Conservation (phyloP, 2,797 vertebrate species). For the Martes flavigula region DNA sequence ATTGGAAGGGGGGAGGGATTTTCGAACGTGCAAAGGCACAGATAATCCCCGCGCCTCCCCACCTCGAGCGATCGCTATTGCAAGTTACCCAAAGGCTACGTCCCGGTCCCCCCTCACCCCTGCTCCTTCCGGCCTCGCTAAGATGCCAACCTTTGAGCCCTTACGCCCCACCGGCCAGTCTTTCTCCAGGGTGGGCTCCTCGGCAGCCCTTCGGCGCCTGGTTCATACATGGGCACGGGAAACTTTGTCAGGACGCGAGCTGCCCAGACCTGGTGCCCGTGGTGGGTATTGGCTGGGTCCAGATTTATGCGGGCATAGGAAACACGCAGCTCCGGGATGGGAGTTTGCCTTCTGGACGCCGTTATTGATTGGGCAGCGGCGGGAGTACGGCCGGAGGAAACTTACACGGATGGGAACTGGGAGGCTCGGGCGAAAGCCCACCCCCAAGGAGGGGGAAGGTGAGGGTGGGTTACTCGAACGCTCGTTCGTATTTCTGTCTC, state of each 20-base stretch:
- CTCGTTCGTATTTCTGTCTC: slow-evolving; percentile 23
- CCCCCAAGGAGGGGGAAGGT: slow-evolving; percentile 5
- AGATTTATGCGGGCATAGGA: slow-evolving; percentile 47
- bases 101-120: neutral
- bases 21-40: slow-evolving; percentile 58
- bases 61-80: slow-evolving; percentile 52
- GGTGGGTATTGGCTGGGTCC: slow-evolving; percentile 57
- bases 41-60: slow-evolving; percentile 71
- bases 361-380: slow-evolving; percentile 55
- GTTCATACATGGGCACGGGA: slow-evolving; percentile 68
- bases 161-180: neutral
- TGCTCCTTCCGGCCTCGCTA: neutral
- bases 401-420: slow-evolving; percentile 55
- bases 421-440: slow-evolving; percentile 12
- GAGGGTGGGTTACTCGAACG: neutral
- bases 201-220: slow-evolving; percentile 77
- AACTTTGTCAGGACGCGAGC: slow-evolving; percentile 82
- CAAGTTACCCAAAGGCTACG: slow-evolving; percentile 69
- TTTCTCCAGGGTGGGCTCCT: slow-evolving; percentile 67
- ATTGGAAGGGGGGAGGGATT: slow-evolving; percentile 56
- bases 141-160: slow-evolving; percentile 15
- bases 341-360: slow-evolving; percentile 56
- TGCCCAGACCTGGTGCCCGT: slow-evolving; percentile 49
- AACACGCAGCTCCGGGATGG: slow-evolving; percentile 60
- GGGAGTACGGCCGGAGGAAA: slow-evolving; percentile 50